A percentile compares a stretch with the other conserved stretches of the same genome.
Evolutionary conservation across 2,888 invertebrate genomes (phyloP).

Genomic region (Leptinotarsa rubiginosa): DNA sequence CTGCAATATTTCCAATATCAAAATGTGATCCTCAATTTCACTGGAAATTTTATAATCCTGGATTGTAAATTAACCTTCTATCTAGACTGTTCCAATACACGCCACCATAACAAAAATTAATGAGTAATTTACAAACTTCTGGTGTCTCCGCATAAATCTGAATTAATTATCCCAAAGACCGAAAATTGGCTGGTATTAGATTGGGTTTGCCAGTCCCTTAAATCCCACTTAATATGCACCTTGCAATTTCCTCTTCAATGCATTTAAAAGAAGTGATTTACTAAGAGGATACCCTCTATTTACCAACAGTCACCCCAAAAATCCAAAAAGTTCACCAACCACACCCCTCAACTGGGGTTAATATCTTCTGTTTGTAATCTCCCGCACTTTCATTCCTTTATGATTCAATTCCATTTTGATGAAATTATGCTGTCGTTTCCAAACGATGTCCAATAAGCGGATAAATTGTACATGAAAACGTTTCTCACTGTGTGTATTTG

Average conservation of each 20-base stretch:
- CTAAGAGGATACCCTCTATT: constrained; percentile 44
- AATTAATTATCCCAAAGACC: constrained; percentile 35
- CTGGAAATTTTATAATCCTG: too few species aligned
- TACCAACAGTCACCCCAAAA: constrained; percentile 38
- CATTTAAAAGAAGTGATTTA: constrained; percentile 48
- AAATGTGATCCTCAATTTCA: too few species aligned
- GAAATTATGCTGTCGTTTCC: constrained; percentile 20
- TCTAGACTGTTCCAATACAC: neutral
- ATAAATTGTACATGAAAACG: neutral
- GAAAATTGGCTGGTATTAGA: constrained; percentile 35
- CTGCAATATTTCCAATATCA: too few species aligned
- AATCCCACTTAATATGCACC: constrained; percentile 45
- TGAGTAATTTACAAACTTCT: constrained; percentile 40
- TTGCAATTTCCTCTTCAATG: constrained; percentile 45
- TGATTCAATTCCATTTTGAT: constrained; percentile 16
- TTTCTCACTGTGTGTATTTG: too few species aligned
- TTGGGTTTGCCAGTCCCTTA: constrained; percentile 41
- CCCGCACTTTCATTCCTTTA: constrained; percentile 21
- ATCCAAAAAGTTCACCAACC: constrained; percentile 35
- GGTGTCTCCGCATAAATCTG: constrained; percentile 40
- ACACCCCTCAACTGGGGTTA: constrained; percentile 36
- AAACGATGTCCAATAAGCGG: constrained; percentile 5
- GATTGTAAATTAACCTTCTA: neutral
- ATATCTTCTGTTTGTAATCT: constrained; percentile 33
- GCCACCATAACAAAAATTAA: constrained; percentile 26